A percentile compares a stretch with the other conserved stretches of the same genome.
Evolutionary conservation across 2,797 vertebrate genomes (phyloP).

Genomic region (Cossypha niveicapilla): DNA sequence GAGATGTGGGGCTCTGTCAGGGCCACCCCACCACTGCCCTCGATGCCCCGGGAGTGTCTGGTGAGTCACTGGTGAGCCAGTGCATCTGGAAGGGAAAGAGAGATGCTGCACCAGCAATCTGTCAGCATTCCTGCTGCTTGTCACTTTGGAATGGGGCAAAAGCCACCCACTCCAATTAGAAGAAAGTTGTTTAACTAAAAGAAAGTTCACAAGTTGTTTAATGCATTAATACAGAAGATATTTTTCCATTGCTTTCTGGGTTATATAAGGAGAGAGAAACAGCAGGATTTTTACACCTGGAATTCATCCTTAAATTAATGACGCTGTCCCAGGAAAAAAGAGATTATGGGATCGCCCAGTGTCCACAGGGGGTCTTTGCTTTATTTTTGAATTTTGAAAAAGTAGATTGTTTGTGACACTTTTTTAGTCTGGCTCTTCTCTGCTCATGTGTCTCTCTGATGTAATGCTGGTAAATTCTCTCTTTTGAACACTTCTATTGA

Average conservation of each 20-base stretch:
- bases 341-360: not conserved
- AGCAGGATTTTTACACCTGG: not conserved
- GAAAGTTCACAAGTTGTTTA: not conserved
- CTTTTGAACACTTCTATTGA: not conserved
- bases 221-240: not conserved
- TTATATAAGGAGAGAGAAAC: not conserved
- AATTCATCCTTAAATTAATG: not conserved
- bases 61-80: fast-evolving
- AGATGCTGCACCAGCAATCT: not conserved
- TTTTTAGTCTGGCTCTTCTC: not conserved
- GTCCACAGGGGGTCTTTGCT: not conserved
- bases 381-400: not conserved
- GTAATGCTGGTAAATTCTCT: not conserved
- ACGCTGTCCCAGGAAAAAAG: not conserved
- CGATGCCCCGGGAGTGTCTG: fast-evolving
- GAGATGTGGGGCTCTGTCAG: not conserved
- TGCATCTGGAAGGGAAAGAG: not conserved
- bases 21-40: fast-evolving
- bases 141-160: not conserved
- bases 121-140: not conserved
- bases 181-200: not conserved
- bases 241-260: not conserved
- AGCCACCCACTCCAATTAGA: not conserved
- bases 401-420: not conserved
- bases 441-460: not conserved